Percentiles rank a stretch among this genome's conserved stretches.
Evolutionary conservation across 2,113 vertebrate species (phyloP).

Genomic region (Microtus ochrogaster): DNA sequence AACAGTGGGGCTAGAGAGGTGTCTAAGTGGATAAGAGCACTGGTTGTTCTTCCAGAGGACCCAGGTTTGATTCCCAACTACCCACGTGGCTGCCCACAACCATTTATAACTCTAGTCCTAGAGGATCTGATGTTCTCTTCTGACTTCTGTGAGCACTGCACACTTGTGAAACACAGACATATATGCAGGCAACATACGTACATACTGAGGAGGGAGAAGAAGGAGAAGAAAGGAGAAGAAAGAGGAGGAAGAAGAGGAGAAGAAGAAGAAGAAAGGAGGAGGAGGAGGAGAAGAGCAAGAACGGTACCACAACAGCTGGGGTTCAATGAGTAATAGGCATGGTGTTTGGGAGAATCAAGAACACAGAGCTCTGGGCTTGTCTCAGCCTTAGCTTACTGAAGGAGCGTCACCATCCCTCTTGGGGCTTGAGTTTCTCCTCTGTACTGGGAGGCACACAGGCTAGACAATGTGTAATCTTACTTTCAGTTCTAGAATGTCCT

Average conservation of each 20-base stretch:
- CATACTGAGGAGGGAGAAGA: too few species aligned
- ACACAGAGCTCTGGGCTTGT: background rate
- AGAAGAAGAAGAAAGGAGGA: too few species aligned
- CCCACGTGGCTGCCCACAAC: too few species aligned
- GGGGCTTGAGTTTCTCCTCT: background rate
- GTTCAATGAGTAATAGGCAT: background rate
- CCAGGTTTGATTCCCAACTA: too few species aligned
- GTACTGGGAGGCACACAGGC: background rate
- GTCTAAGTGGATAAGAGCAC: background rate
- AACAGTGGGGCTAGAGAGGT: background rate
- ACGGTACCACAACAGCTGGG: background rate
- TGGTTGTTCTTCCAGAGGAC: background rate
- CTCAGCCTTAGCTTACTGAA: background rate
- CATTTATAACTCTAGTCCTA: too few species aligned
- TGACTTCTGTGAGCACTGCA: too few species aligned
- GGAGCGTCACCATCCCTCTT: background rate
- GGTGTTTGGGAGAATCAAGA: constrained; percentile 19
- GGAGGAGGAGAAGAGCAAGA: background rate
- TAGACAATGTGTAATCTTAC: background rate
- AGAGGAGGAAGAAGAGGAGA: too few species aligned
- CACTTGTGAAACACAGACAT: too few species aligned
- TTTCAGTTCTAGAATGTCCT: constrained; percentile 12
- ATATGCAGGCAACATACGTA: too few species aligned
- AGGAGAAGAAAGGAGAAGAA: too few species aligned
- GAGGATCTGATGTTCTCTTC: too few species aligned